Evolutionary conservation across 2,888 invertebrate genomes (phyloP).

Genomic region (Drosophila meridiana): DNA sequence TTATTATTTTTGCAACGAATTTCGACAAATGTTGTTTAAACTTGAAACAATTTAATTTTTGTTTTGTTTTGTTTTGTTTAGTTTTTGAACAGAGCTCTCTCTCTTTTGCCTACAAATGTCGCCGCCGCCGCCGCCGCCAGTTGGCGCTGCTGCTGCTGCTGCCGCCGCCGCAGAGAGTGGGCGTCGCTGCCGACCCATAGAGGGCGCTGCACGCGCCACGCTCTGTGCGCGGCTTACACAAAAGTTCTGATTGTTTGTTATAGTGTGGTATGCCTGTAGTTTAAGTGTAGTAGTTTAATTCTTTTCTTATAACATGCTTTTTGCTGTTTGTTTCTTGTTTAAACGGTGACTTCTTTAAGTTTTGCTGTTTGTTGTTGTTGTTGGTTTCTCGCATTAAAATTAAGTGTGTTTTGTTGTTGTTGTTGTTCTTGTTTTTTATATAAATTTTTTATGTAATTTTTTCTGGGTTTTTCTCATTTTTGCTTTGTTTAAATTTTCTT

Average conservation of each 20-base stretch:
- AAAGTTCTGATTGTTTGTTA: constrained; percentile 36
- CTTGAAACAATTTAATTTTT: constrained; percentile 66
- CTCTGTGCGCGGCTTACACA: constrained; percentile 5
- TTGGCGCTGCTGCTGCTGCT: constrained; percentile 21
- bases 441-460: constrained; percentile 65
- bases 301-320: constrained; percentile 63
- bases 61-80: background rate
- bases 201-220: constrained; percentile 41
- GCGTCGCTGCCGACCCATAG: constrained; percentile 21
- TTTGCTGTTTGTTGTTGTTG: constrained; percentile 72
- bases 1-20: constrained; percentile 76
- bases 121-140: constrained; percentile 25
- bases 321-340: constrained; percentile 44
- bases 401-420: constrained; percentile 54
- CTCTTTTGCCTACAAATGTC: constrained; percentile 49
- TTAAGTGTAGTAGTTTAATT: constrained; percentile 72
- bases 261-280: constrained; percentile 58
- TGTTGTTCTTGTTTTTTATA: constrained; percentile 39
- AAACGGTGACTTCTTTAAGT: constrained; percentile 81
- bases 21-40: constrained; percentile 69
- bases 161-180: background rate
- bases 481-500: constrained; percentile 75
- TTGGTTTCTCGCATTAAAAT: constrained; percentile 65
- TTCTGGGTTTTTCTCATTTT: constrained; percentile 58
- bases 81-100: background rate